These are phyloP conservation scores for Caprella mutica DNA, from an alignment of 2,888 invertebrate genomes.

Conservation along the genomic window DNA sequence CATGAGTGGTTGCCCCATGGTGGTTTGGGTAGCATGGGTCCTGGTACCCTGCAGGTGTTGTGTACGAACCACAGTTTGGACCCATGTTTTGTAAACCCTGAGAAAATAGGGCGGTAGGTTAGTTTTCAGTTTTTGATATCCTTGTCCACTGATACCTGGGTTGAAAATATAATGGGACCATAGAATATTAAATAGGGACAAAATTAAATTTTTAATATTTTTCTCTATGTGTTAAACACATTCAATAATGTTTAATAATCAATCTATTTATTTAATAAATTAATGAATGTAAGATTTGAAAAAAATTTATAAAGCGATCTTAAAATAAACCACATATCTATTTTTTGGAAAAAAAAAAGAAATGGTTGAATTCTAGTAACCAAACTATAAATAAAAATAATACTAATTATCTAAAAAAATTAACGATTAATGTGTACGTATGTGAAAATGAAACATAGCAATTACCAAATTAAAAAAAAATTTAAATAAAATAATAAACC, in stretches of 20 bases:
- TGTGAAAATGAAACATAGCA: not conserved
- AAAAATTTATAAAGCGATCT: too few species aligned
- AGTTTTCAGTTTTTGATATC: too few species aligned
- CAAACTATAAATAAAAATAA: not conserved
- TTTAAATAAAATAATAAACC: not conserved
- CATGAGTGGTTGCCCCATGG: constrained; percentile 15
- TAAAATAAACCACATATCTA: too few species aligned
- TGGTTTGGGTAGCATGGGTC: constrained; percentile 20
- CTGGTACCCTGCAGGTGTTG: constrained; percentile 6
- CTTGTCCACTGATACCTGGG: too few species aligned
- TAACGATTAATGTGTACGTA: not conserved
- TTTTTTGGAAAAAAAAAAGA: too few species aligned
- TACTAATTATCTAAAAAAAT: not conserved
- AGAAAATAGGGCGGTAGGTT: too few species aligned
- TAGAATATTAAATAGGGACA: too few species aligned
- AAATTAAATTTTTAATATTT: too few species aligned
- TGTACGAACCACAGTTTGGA: constrained; percentile 18
- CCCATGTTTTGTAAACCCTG: constrained; percentile 31
- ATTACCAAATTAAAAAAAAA: not conserved
- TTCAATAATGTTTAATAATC: too few species aligned
- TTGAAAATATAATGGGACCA: too few species aligned
- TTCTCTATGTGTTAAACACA: too few species aligned
- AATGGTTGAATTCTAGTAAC: too few species aligned
- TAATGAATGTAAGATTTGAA: not conserved
- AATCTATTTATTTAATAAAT: not conserved